These are phyloP conservation scores for Lepilemur ruficaudatus DNA, from an alignment of 2,797 vertebrate genomes.

Conservation along the genomic window DNA sequence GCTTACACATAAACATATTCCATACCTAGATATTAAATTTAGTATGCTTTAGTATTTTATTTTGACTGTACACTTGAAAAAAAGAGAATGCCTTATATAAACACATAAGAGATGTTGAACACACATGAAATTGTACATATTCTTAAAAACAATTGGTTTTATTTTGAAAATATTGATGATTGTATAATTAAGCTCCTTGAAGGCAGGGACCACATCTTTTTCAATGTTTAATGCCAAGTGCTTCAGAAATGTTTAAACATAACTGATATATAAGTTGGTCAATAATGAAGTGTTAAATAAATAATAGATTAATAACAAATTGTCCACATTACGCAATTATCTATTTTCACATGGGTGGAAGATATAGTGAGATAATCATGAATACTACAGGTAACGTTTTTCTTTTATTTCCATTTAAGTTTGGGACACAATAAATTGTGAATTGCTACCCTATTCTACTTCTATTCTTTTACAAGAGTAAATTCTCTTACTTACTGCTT, in stretches of 20 bases:
- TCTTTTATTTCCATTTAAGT: slow-evolving; percentile 3
- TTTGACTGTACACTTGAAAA: slow-evolving; percentile 70
- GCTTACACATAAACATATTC: slow-evolving; percentile 60
- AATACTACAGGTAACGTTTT: background rate
- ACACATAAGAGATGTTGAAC: slow-evolving; percentile 48
- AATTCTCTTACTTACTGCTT: background rate
- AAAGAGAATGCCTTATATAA: slow-evolving; percentile 44
- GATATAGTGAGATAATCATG: background rate
- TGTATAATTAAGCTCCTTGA: slow-evolving; percentile 48
- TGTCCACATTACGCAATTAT: slow-evolving; percentile 12
- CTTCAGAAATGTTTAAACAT: background rate
- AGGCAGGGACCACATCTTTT: background rate
- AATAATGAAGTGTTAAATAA: background rate
- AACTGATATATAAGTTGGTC: background rate
- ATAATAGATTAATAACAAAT: background rate
- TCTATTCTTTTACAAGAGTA: background rate
- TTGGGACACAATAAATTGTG: background rate
- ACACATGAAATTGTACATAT: background rate
- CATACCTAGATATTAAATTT: slow-evolving; percentile 57
- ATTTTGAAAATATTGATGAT: slow-evolving; percentile 53
- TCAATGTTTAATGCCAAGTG: slow-evolving; percentile 33
- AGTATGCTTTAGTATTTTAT: slow-evolving; percentile 58
- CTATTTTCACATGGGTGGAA: background rate
- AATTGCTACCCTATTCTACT: background rate
- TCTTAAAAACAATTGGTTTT: slow-evolving; percentile 47